Base-by-base conservation (phyloP, 2,113 vertebrate genomes). In the Stegastes partitus region DNA sequence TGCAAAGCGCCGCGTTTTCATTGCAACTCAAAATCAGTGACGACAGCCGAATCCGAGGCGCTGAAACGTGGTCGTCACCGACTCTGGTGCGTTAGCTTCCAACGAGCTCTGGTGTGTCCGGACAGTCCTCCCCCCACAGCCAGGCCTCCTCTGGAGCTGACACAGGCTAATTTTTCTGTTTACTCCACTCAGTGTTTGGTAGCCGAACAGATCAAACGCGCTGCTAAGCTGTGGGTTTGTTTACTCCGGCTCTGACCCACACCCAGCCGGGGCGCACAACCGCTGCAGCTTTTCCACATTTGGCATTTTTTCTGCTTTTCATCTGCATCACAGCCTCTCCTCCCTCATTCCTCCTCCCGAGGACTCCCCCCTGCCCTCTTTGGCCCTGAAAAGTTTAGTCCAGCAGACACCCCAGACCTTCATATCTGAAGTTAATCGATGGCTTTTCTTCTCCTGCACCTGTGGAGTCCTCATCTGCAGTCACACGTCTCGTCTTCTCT, bases 141-240 rank as follows among this genome's bases (percentile, higher is more conserved):
- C 69, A 64, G 77, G 49, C 69, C 77, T 69, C 79, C 82, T 68
- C 61, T 84, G 85, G 74, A 85, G 76, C 87, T 85, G 88, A 86
- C 89, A 87, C 62, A 55, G 79, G 77, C 86, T 74, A 77, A 84
- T 89, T 88, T 91, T 86, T 86, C 81, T 92, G 89, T 90, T 91
- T 88, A 83, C 89, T 89, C 82, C 79, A 81, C 77, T 91, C 90
- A 81, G 88, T 86, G 84, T 91, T 84, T 89, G 65, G 16, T 81
- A 79, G 88, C 89, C 78, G 88, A 88, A 77, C 76, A 91, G 89
- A 94, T 94, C 92, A 94, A 94, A 94, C 70, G 49, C 53, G 73
- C 68, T 79, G 81, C 87, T 93, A 79, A 93, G 91, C 90, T 88
- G 85, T 80, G 83, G 81, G 88, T 92, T 92, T 94, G 92, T 95